These are phyloP conservation scores for Stercorarius parasiticus DNA, from an alignment of 2,113 vertebrate species.

Conservation along the genomic window DNA sequence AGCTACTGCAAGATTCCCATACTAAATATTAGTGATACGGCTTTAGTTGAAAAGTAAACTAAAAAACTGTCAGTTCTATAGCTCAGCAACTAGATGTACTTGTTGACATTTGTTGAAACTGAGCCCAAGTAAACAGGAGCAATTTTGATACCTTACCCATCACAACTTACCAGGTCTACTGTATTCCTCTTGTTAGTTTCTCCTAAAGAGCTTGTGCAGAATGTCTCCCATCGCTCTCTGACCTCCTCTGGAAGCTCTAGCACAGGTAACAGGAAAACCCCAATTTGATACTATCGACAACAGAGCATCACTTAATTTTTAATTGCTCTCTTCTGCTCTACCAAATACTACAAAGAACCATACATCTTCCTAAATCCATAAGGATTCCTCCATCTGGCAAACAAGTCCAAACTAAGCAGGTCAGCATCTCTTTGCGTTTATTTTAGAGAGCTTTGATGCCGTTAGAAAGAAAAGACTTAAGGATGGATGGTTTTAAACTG, in stretches of 20 bases:
- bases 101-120: not conserved
- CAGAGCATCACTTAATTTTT: not conserved
- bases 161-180: conserved; percentile 91
- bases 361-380: not conserved
- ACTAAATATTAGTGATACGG: not conserved
- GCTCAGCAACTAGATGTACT: not conserved
- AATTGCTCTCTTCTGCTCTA: not conserved
- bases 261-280: not conserved
- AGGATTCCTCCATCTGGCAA: not conserved
- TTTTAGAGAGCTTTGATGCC: not conserved
- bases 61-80: not conserved
- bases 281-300: not conserved
- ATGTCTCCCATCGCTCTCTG: conserved; percentile 92
- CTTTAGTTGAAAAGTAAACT: not conserved
- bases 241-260: conserved; percentile 89
- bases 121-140: not conserved
- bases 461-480: not conserved
- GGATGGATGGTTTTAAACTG: not conserved
- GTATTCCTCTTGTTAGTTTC: conserved; percentile 99
- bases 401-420: not conserved
- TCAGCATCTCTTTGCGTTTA: not conserved
- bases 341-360: not conserved
- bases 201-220: conserved; percentile 89
- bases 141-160: not conserved
- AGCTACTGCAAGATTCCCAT: not conserved